Evolutionary conservation across 2,888 invertebrate species (phyloP), one percentile per base, ranked within the genome.

Genomic region (Pammene aurita): DNA sequence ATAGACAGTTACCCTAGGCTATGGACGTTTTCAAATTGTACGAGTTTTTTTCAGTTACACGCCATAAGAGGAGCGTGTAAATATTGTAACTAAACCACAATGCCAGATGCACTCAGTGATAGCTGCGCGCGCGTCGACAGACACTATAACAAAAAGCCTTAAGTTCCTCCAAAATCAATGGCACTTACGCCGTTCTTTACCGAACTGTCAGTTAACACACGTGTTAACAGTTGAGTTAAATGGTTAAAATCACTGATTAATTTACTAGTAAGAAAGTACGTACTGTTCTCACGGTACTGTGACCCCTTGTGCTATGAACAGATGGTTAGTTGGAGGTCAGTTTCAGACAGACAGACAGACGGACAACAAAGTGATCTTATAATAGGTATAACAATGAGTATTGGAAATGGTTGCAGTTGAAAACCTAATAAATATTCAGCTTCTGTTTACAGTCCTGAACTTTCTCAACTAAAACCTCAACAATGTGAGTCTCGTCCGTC

Each of bases 201-300:
- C 7, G 10, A 13, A 7, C 26, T 26, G 26, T 16, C 16, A 13
- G 7, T 50, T 67, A 55, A 64, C 68, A 64, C 64, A 63, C 57
- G 63, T 64, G 68, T 64, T 68, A 68, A 68, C 68, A 58, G 57
- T 58, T 68, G 52, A 58, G 56, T 56, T 67, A 63, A 63, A 57
- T 64, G 57, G 67, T 57, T 68, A 68, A 69, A 63, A 64, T 64
- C 68, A 58, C 58, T 69, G 68, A 69, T 69, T 64, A 69, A 69
- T 58, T 68, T 42, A 64, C 16, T 41, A 18, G 10, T 48, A 54
- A 14, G 14, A 41, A 48, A 67, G 62, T 61, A 68, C 34, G 56
- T 50, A 67, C 63, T 68, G 67, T 68, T 68, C 67, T 57, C 57
- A 68, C 57, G 50, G 18, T 16, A 50, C 57, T 35, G 67, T 68